phyloP scores from a whole-genome alignment of 2,113 vertebrate species.

The Lonchura striata region DNA sequence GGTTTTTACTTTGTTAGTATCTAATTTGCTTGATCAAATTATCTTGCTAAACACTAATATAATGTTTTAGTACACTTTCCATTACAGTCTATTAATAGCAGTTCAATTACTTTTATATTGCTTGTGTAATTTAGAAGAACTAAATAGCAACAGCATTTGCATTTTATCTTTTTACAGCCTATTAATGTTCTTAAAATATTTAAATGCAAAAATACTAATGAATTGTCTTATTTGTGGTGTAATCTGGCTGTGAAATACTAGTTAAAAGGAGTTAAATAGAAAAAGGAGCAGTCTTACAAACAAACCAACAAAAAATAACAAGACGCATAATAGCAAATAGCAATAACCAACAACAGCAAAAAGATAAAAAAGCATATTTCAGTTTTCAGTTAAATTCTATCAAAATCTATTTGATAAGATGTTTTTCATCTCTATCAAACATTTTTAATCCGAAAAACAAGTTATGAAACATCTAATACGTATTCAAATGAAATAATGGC shows the following conservation, averaged over 20 bases:
- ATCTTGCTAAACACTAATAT: slow-evolving; percentile 29
- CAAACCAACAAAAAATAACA: not conserved
- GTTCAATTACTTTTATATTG: slow-evolving; percentile 31
- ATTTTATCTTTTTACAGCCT: not conserved
- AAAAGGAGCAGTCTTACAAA: not conserved
- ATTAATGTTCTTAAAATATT: not conserved
- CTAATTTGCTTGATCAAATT: slow-evolving; percentile 31
- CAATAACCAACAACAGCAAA: not conserved
- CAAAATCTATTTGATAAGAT: not conserved
- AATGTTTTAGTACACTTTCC: slow-evolving; percentile 4
- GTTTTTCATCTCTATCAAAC: not conserved
- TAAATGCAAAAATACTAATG: not conserved
- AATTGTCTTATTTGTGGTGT: not conserved
- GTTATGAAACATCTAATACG: not conserved
- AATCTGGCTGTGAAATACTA: not conserved
- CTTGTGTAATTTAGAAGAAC: slow-evolving; percentile 27
- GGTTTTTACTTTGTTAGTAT: not conserved
- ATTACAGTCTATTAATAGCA: slow-evolving; percentile 30
- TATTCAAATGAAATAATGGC: not conserved
- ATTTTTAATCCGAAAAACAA: not conserved
- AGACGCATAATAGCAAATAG: not conserved
- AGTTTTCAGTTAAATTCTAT: not conserved
- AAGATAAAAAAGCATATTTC: not conserved
- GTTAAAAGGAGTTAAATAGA: not conserved
- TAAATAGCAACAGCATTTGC: not conserved